Percentiles rank a stretch among this genome's conserved stretches.
Conservation (phyloP, 2,888 invertebrate genomes). For the Eupithecia insigniata region DNA sequence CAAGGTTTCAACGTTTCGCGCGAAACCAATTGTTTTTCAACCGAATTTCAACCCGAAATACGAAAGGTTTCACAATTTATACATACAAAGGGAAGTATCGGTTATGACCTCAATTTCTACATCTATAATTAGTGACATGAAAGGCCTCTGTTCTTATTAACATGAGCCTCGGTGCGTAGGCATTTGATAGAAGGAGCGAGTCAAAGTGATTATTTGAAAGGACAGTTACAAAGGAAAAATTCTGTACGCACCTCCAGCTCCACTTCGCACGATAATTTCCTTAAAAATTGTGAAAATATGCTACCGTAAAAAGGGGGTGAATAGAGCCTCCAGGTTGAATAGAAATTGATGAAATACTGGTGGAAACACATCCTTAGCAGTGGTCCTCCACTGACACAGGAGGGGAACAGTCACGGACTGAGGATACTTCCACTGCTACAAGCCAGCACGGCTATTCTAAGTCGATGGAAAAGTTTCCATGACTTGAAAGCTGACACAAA, state of each 20-base stretch:
- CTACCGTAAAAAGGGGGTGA: too few relatives aligned
- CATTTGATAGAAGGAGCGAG: background rate
- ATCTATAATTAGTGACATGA: background rate
- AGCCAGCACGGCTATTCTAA: too few relatives aligned
- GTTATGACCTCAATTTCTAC: background rate
- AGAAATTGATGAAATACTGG: too few relatives aligned
- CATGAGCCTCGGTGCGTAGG: background rate
- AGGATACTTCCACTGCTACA: too few relatives aligned
- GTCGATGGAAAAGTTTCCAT: too few relatives aligned
- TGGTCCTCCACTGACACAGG: too few relatives aligned
- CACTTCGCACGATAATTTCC: too few relatives aligned
- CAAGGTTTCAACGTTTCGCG: conserved; percentile 25
- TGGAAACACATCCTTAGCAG: too few relatives aligned
- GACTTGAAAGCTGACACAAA: too few relatives aligned
- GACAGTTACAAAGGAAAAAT: background rate
- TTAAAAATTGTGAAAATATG: too few relatives aligned
- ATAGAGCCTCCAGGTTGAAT: too few relatives aligned
- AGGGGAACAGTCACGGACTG: too few relatives aligned
- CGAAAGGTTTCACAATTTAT: background rate
- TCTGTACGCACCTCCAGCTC: background rate
- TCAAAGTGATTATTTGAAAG: background rate
- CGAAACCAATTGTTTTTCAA: conserved; percentile 28
- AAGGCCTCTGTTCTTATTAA: background rate
- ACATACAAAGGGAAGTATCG: background rate
- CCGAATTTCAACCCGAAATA: conserved; percentile 8